Conservation (phyloP, 2,113 vertebrate species). For the Rhagologus leucostigma region DNA sequence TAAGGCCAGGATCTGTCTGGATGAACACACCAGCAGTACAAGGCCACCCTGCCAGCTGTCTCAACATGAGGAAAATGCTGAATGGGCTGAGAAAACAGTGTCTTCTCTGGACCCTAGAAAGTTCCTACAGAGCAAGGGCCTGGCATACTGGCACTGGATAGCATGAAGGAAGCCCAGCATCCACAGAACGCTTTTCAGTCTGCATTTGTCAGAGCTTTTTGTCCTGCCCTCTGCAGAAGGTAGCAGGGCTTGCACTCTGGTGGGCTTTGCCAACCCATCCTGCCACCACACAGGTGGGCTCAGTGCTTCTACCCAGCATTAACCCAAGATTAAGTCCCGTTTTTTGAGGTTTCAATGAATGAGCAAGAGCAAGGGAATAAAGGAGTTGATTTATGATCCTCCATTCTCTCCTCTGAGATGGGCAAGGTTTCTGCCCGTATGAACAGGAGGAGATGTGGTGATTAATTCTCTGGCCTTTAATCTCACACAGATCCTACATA, state of each 20-base stretch:
- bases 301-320: neutral
- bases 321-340: neutral
- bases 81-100: neutral
- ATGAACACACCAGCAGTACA: neutral
- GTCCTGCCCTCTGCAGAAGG: neutral
- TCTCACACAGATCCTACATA: neutral
- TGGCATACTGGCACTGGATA: neutral
- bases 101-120: neutral
- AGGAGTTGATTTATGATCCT: neutral
- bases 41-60: neutral
- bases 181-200: neutral
- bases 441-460: neutral
- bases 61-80: neutral
- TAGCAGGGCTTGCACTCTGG: neutral
- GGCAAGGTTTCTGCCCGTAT: slow-evolving; percentile 12
- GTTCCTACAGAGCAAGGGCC: neutral
- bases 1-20: neutral
- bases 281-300: neutral
- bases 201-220: neutral
- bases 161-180: neutral
- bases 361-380: neutral
- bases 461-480: neutral
- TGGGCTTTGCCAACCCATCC: neutral
- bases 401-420: slow-evolving; percentile 13
- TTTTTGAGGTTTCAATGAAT: neutral